These are phyloP conservation scores for Perca schrenkii DNA, from an alignment of 2,113 vertebrate species.

Conservation along the genomic window DNA sequence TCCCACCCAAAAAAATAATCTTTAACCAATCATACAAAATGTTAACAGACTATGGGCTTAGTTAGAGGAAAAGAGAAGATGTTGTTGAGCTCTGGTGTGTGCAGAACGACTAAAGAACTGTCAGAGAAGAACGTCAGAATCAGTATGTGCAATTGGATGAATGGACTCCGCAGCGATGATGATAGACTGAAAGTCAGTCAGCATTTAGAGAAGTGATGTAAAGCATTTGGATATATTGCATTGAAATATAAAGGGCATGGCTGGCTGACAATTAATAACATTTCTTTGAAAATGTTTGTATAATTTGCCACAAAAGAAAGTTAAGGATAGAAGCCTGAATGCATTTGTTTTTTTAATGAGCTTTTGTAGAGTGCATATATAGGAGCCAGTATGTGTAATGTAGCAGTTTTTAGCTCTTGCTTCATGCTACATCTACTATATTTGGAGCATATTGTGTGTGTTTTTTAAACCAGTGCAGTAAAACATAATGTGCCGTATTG, in stretches of 20 bases:
- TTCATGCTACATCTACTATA: not conserved
- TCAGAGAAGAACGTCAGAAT: conserved; percentile 5
- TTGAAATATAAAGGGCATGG: not conserved
- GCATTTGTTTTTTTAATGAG: not conserved
- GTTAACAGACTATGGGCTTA: not conserved
- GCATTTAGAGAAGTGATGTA: not conserved
- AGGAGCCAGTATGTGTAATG: not conserved
- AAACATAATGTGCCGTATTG: conserved; percentile 48
- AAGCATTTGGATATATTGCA: not conserved
- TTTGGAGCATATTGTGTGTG: not conserved
- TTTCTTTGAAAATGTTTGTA: not conserved
- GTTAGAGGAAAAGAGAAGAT: not conserved
- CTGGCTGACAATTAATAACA: not conserved
- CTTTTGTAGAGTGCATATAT: not conserved
- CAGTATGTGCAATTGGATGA: not conserved
- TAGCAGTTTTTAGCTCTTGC: not conserved
- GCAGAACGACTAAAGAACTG: not conserved
- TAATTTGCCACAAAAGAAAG: not conserved
- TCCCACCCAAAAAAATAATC: not conserved
- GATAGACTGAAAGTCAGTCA: not conserved
- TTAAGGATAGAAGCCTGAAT: not conserved
- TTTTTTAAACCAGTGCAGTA: conserved; percentile 16
- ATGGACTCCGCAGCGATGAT: not conserved
- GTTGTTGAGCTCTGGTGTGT: not conserved
- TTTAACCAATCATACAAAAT: not conserved